Evolutionary conservation across 1,140 invertebrate species (phyloP).

Genomic region (Nomia melanderi): DNA sequence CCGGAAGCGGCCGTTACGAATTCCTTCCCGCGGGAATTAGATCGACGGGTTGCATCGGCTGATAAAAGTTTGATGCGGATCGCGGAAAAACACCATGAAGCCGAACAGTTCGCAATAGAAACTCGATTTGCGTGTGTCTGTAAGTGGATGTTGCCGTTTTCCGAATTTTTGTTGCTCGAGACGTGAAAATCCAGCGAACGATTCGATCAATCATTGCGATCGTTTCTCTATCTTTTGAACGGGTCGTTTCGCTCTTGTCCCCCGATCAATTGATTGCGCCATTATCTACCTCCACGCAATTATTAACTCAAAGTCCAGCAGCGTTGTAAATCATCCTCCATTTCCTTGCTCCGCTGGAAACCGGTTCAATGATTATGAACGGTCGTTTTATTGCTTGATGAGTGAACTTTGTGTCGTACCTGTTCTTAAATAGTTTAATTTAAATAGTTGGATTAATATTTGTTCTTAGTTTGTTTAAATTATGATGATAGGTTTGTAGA

Average conservation of each 20-base stretch:
- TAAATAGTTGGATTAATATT: too few relatives aligned
- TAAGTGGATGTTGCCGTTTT: slow-evolving; percentile 22
- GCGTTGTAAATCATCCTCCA: not conserved
- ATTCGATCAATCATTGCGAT: not conserved
- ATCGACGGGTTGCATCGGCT: slow-evolving; percentile 26
- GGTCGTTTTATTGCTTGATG: too few relatives aligned
- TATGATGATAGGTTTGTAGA: too few relatives aligned
- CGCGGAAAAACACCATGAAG: slow-evolving; percentile 38
- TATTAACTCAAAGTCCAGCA: not conserved
- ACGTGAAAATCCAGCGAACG: not conserved
- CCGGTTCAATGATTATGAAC: too few relatives aligned
- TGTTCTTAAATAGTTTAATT: too few relatives aligned
- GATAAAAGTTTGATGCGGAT: slow-evolving; percentile 38
- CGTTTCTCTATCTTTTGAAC: not conserved
- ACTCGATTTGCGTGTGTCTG: slow-evolving; percentile 50
- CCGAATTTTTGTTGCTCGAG: slow-evolving; percentile 26
- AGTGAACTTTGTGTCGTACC: too few relatives aligned
- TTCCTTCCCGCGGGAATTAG: slow-evolving; percentile 26
- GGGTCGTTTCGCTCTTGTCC: not conserved
- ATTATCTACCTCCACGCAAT: not conserved
- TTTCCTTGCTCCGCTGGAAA: not conserved
- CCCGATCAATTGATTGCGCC: not conserved
- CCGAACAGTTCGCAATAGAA: slow-evolving; percentile 26
- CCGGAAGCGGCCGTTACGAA: too few relatives aligned
- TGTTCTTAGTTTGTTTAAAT: too few relatives aligned